Evolutionary conservation across 2,797 vertebrate species (phyloP).

Genomic region (Lacerta bilineata): DNA sequence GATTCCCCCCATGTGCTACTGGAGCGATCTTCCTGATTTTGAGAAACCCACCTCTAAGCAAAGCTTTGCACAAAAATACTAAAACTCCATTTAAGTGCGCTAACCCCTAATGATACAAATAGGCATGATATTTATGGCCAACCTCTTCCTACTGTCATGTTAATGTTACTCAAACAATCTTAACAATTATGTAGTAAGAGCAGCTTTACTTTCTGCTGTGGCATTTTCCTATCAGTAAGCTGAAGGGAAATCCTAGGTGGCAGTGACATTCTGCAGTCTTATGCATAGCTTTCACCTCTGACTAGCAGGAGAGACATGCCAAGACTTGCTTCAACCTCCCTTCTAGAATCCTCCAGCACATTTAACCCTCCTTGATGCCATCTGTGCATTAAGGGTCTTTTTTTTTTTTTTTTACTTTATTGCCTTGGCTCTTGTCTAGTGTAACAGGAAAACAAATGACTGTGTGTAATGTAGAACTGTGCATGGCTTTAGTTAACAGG

Average conservation of each 20-base stretch:
- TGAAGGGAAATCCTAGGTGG: background rate
- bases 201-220: accelerated
- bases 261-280: constrained; percentile 39
- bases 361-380: constrained; percentile 18
- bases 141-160: background rate
- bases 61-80: background rate
- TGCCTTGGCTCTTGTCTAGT: constrained; percentile 1
- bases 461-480: background rate
- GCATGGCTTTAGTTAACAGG: background rate
- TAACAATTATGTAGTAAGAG: background rate
- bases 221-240: constrained; percentile 7
- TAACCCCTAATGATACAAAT: background rate
- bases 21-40: background rate
- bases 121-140: background rate
- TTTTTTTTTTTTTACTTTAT: background rate
- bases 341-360: background rate
- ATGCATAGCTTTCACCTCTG: constrained; percentile 28
- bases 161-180: background rate
- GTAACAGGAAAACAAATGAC: background rate
- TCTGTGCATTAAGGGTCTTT: background rate
- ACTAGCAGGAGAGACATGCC: background rate
- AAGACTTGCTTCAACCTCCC: background rate
- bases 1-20: background rate
- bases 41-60: background rate
- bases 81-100: background rate